Conservation (phyloP, 2,113 vertebrate genomes). For the Pomatorhinus ruficollis region DNA sequence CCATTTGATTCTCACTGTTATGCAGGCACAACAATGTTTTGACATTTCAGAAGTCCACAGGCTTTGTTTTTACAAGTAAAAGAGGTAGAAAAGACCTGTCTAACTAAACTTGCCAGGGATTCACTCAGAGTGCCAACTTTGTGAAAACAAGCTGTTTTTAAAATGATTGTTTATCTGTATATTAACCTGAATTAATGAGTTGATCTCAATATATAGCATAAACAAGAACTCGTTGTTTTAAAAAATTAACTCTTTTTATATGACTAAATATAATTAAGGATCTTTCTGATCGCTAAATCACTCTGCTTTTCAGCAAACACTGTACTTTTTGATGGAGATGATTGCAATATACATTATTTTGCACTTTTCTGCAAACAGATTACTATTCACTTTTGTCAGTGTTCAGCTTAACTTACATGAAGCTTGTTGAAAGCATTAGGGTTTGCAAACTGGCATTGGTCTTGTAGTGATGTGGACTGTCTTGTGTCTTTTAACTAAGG, state of each 20-base stretch:
- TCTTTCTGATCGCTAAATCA: background rate
- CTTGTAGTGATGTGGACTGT: background rate
- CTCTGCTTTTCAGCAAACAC: background rate
- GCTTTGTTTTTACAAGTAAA: background rate
- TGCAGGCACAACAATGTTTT: background rate
- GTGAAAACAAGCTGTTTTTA: background rate
- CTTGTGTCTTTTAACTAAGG: background rate
- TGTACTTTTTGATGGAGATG: background rate
- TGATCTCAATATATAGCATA: background rate
- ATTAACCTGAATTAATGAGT: background rate
- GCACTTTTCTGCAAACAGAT: background rate
- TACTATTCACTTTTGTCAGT: background rate
- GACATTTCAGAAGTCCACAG: background rate
- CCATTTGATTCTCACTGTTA: background rate
- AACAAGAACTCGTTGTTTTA: background rate
- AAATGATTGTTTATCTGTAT: background rate
- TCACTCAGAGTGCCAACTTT: background rate
- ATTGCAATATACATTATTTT: background rate
- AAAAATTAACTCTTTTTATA: background rate
- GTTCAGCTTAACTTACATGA: background rate
- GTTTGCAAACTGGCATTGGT: background rate
- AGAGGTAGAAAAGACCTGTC: background rate
- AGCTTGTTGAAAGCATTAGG: rapidly evolving
- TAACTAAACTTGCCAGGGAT: background rate
- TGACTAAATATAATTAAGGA: background rate